phyloP scores from a whole-genome alignment of 2,797 vertebrate species.

The Leptatherina wallacei region DNA sequence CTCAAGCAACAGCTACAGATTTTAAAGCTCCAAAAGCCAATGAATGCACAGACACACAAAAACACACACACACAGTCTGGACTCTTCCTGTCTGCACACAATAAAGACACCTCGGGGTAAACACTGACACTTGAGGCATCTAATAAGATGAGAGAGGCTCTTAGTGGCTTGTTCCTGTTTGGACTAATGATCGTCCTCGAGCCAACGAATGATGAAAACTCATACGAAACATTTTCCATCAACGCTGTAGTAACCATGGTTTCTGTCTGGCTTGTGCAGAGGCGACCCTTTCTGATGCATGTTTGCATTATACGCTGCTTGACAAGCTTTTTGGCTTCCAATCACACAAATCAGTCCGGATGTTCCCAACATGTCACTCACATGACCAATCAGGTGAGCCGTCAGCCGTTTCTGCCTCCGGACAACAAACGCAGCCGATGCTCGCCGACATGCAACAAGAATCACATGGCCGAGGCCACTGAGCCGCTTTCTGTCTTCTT shows the following conservation, averaged over 20 bases:
- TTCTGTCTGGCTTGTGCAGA: not conserved
- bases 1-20: constrained; percentile 4
- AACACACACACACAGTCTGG: constrained; percentile 13
- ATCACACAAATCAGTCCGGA: too few relatives aligned
- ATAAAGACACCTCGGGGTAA: constrained; percentile 64
- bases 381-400: too few relatives aligned
- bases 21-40: not conserved
- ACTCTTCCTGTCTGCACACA: constrained; percentile 62
- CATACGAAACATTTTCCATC: not conserved
- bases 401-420: too few relatives aligned
- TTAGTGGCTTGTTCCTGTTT: constrained; percentile 57
- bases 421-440: too few relatives aligned
- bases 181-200: constrained; percentile 33
- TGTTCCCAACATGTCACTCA: too few relatives aligned
- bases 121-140: constrained; percentile 51
- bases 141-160: constrained; percentile 40
- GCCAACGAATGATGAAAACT: not conserved
- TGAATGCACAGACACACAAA: not conserved
- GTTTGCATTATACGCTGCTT: not conserved
- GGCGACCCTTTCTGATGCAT: not conserved
- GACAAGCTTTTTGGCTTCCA: too few relatives aligned
- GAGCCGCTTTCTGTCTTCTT: too few relatives aligned
- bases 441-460: too few relatives aligned
- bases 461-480: too few relatives aligned
- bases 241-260: not conserved